These are phyloP conservation scores for Eulemur rufifrons DNA, from an alignment of 2,113 vertebrate species.

Conservation along the genomic window DNA sequence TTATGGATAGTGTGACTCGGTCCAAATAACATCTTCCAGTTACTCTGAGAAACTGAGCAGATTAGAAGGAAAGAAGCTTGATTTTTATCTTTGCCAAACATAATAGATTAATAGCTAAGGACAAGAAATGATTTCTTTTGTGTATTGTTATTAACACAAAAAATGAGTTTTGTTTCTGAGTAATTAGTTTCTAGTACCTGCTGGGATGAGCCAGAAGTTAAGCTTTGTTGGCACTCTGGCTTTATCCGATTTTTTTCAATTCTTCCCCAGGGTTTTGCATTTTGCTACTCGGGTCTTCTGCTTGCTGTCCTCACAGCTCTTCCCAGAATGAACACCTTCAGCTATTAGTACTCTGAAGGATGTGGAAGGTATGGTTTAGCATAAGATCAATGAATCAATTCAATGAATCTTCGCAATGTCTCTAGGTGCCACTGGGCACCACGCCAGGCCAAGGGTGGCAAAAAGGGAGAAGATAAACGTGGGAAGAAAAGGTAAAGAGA, in stretches of 20 bases:
- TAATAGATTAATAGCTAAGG: background rate
- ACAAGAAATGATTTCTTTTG: background rate
- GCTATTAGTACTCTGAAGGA: background rate
- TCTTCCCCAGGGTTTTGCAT: background rate
- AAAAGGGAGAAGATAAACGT: background rate
- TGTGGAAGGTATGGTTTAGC: too few species aligned
- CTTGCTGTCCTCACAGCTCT: background rate
- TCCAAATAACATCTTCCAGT: background rate
- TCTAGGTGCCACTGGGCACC: background rate
- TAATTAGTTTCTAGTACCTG: background rate
- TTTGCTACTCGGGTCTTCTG: background rate
- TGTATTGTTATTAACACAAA: background rate
- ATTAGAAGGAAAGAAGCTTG: background rate
- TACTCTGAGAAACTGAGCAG: background rate
- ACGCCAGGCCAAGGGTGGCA: background rate
- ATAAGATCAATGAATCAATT: background rate
- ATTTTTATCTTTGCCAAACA: constrained; percentile 22
- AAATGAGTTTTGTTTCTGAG: background rate
- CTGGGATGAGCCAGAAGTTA: background rate
- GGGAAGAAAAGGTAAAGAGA: background rate
- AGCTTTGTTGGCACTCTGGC: background rate
- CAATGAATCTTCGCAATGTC: background rate
- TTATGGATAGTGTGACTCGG: background rate
- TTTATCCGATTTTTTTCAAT: constrained; percentile 10
- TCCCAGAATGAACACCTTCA: background rate